Evolutionary conservation across 2,888 invertebrate genomes (phyloP), one percentile per base, ranked within the genome.

Genomic region (Ommatoiulus sabulosus): DNA sequence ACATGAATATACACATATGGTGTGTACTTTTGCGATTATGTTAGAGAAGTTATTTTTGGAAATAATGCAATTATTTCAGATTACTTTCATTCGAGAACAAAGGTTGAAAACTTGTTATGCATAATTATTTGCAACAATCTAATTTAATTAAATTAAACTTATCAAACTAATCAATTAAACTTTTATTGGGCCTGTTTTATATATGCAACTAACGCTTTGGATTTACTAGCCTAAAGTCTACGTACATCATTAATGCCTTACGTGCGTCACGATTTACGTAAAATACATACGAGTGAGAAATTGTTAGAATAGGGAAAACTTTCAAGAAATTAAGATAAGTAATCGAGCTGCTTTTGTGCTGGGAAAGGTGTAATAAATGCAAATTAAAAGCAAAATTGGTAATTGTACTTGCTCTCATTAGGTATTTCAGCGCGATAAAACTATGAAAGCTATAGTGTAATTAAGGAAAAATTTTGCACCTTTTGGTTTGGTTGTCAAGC

Each of bases 261-360:
- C 72, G 72, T 72, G 72, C 24, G 72, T 24, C 72, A 72, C 72
- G 72, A 72, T 72, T 8, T 72, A 72, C 24, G 24, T 24, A n/a
- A 72, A 72, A 72, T 72, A 24, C 8, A 24, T n/a, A 3, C 24
- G 5, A 10, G 72, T 72, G 72, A n/a, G 72, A 24, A 72, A 72
- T 24, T n/a, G 8, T 24, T 24, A 10, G 24, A 72, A 24, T 72
- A 72, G 6, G 10, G 24, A 57, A 72, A 72, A n/a, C 72, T 8
- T 24, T 7, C 24, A 72, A 72, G 72, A 72, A 24, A 72, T 72
- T 72, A 72, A 72, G 72, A 72, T 72, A 72, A 72, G 72, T 24
- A 72, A 72, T 24, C 10, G 35, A 35, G 57, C 7, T 57, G 57
- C 57, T 57, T n/a, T 57, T 5, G 57, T 8, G 72, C 24, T 72